Base-by-base conservation (phyloP, 2,888 invertebrate genomes). In the Smittia aterrima region DNA sequence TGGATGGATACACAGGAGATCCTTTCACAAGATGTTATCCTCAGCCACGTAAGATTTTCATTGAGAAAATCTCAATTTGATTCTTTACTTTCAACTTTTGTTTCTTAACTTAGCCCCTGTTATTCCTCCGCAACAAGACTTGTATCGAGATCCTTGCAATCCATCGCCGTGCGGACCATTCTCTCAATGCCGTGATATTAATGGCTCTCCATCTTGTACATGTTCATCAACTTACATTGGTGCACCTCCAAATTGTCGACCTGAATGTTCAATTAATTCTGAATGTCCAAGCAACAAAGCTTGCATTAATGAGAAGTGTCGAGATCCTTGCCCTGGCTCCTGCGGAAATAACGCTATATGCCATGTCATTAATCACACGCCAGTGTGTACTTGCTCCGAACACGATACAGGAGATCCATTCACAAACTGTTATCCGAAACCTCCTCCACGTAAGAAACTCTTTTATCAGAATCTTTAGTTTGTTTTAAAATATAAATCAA, bases 11-110 rank as follows among this genome's bases (percentile, higher is more conserved):
- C 78, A 91, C 91, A 47, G 95, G 95, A 66, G 92, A 94, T 88
- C 93, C 94, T 72, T 93, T 93, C 80, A 88, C 88, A 1, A 89
- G 89, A 79, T 95, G 94, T 62, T 86, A 83, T 77, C 84, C 85
- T 76, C 78, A 80, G 66, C 81, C 81, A 13, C 77, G 79, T 53
- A 76, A 78, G 38, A 75, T n/a, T n/a, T n/a, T n/a, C n/a, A n/a
- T n/a, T n/a, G n/a, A n/a, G n/a, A n/a, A n/a, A n/a, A 77, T 24
- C 81, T 11, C 1, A 38, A n/a, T 6, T 6, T n/a, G 58, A 20
- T 1, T 4, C 16, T 58, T 16, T 16, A 16, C 20, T 32, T n/a
- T 27, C 13, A 20, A n/a, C n/a, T n/a, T n/a, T n/a, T n/a, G 66
- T 13, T 71, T 25, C 22, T 66, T 16, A n/a, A 13, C 20, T 1